Base-by-base conservation (phyloP, 2,888 invertebrate genomes). In the Mactromeris polynyma region DNA sequence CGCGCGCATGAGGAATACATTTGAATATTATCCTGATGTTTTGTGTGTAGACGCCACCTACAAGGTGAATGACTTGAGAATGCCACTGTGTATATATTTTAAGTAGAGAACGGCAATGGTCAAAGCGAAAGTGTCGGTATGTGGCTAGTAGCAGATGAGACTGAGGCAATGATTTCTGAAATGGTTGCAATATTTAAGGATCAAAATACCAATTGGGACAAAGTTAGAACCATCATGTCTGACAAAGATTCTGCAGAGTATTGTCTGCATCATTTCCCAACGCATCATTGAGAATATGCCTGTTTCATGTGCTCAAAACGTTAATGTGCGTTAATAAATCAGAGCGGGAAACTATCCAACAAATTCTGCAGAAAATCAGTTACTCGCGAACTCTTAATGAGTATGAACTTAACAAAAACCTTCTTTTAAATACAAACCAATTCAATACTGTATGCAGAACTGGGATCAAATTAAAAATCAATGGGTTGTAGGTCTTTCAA, bases 171-270 rank as follows among this genome's bases (percentile, higher is more conserved):
- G 79, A 83, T 87, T 11, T 58, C 83, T 17, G 21, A 64, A 31
- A 80, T 83, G 83, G 58, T 87, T 11, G 14, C 31, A 14, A 3
- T 87, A n/a, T 87, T 87, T 33, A 87, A 83, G 69, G 87, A 87
- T 0, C 87, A 79, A 31, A 87, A 87, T 58, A 79, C 87, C n/a
- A 79, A 64, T 19, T 87, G 87, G 87, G 51, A 38, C 11, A 26
- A 73, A 17, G 58, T 85, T 6, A 83, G 80, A 73, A 80, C 81
- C 6, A 81, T 84, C 0, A 87, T 87, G 83, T 46, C 87, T 0
- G 87, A 87, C 81, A 87, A 87, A 69, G 84, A 87, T 31, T 88
- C 84, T 40, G 81, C 84, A n/a, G n/a, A n/a, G n/a, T n/a, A n/a
- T n/a, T n/a, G n/a, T n/a, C n/a, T n/a, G n/a, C n/a, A n/a, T 26